phyloP scores from a whole-genome alignment of 2,888 invertebrate species.

The Ceriagrion tenellum region DNA sequence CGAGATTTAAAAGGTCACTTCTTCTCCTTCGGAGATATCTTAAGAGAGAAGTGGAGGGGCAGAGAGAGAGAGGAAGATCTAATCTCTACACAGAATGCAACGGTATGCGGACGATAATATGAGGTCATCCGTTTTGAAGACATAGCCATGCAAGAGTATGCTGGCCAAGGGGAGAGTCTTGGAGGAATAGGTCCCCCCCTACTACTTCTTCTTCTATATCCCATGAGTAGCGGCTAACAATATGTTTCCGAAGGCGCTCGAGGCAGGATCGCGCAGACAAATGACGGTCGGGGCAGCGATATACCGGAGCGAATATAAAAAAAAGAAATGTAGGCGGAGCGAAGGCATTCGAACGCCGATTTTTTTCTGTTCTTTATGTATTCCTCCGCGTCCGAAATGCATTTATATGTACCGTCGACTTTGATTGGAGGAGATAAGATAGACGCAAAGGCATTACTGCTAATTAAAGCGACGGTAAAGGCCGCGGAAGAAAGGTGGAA shows the following conservation, averaged over 20 bases:
- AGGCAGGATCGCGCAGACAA: neutral
- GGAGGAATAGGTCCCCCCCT: neutral
- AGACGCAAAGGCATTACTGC: neutral
- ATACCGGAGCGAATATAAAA: neutral
- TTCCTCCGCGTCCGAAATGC: neutral
- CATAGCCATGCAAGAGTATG: neutral
- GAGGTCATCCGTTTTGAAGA: conserved; percentile 3
- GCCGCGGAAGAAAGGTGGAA: neutral
- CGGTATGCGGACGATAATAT: conserved; percentile 15
- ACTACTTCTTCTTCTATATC: neutral
- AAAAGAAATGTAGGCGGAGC: neutral
- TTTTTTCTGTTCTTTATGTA: neutral
- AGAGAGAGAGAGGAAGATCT: neutral
- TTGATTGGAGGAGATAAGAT: conserved; percentile 7
- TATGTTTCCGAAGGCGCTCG: conserved; percentile 5
- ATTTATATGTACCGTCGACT: neutral
- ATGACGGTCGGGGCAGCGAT: conserved; percentile 18
- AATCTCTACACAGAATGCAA: conserved; percentile 8
- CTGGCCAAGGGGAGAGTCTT: neutral
- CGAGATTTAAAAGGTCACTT: conserved; percentile 30
- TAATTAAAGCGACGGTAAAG: conserved; percentile 24
- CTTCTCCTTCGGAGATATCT: neutral
- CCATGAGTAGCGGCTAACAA: neutral
- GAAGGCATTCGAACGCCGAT: neutral
- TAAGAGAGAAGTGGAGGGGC: too few species aligned